These are phyloP conservation scores for Malurus alboscapulatus DNA, from an alignment of 2,113 vertebrate genomes.

Conservation along the genomic window DNA sequence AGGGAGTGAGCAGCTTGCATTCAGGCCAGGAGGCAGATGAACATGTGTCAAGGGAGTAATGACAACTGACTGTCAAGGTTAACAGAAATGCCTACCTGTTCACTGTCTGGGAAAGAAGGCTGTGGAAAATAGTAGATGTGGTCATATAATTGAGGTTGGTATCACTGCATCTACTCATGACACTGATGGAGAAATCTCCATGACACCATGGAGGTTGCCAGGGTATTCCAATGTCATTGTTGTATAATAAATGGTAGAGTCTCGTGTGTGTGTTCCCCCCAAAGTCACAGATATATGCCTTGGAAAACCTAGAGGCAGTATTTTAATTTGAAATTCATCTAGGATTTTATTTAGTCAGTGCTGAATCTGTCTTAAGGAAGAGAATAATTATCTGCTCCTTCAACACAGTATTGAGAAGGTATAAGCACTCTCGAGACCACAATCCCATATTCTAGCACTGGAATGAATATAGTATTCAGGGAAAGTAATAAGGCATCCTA, in stretches of 20 bases:
- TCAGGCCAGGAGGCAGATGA: background rate
- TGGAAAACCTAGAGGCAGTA: background rate
- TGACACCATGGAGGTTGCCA: background rate
- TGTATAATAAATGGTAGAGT: background rate
- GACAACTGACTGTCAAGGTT: background rate
- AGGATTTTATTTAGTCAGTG: background rate
- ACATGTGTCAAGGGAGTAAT: background rate
- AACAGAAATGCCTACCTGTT: background rate
- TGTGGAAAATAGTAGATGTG: background rate
- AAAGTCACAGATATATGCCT: background rate
- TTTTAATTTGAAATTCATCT: slow-evolving; percentile 42
- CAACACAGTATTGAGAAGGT: background rate
- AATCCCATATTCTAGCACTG: slow-evolving; percentile 16
- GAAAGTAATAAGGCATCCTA: slow-evolving; percentile 10
- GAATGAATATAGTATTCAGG: slow-evolving; percentile 1
- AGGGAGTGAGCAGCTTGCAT: background rate
- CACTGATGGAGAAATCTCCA: background rate
- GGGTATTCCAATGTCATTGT: background rate
- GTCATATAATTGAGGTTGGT: background rate
- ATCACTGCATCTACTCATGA: background rate
- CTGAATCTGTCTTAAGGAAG: slow-evolving; percentile 18
- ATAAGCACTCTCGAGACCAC: slow-evolving; percentile 34
- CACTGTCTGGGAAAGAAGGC: background rate
- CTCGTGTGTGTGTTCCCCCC: background rate
- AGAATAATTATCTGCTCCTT: slow-evolving; percentile 28